Evolutionary conservation across 2,888 invertebrate genomes (phyloP), one percentile per base, ranked within the genome.

Genomic region (Phasia obesa): DNA sequence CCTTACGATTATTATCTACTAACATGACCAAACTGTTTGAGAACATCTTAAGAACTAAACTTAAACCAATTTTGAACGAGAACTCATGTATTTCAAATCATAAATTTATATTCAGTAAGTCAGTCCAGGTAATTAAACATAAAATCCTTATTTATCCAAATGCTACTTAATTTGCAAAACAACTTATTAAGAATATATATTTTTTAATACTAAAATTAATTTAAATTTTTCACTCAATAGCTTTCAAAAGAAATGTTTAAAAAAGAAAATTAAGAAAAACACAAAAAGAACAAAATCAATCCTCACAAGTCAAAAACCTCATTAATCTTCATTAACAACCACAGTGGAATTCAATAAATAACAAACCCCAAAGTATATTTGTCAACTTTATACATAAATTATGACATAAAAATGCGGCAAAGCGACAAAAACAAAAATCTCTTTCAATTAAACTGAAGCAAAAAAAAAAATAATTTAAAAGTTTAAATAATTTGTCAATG

Each of bases 401-500:
- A 74, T 73, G 73, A 67, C 47, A 53, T 51, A 49, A 59, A 42
- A 49, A 64, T 35, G 35, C n/a, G 42, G 49, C 23, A 15, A 25
- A 21, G 5, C 15, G 44, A 49, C n/a, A 38, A 13, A 25, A 35
- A 55, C 19, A 60, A 53, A 78, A 71, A 53, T 67, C 25, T 60
- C 4, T 64, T 57, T 55, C 74, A 69, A 74, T 64, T 51, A 51
- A 81, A 65, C 47, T 69, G 53, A 35, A 55, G 23, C 42, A 59
- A 64, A 74, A 65, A 21, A 19, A 23, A 35, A 65, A 44, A 62
- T 49, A 69, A 55, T 35, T 35, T 35, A 62, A 62, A 62, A 49
- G 13, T 21, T 78, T 11, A 53, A 67, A 69, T 47, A 80, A 62
- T 69, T 80, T 67, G 69, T 62, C 80, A 80, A 80, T 69, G 17